Evolutionary conservation across 2,113 vertebrate species (phyloP), one percentile per base, ranked within the genome.

Genomic region (Zingel zingel): DNA sequence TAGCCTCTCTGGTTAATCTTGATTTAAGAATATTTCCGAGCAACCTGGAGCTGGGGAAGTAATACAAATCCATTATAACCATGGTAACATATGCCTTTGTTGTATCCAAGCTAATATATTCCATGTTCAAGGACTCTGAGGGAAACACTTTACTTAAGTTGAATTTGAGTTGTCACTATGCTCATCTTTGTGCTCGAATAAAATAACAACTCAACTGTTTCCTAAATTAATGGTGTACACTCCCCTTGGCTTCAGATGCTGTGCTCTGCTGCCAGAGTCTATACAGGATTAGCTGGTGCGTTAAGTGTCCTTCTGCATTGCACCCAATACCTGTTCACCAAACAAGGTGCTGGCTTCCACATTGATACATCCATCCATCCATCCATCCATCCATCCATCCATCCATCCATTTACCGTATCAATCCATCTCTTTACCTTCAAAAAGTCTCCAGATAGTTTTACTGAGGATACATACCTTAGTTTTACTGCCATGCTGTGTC

Each of bases 241-340:
- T 77, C 67, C 75, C 62, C 18, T 62, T 62, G 19, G 71, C 81
- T 79, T 77, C 57, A 65, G 59, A 59, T 65, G 53, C 39, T 51
- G 67, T 39, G 79, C 81, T 81, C 77, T 43, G 78, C 59, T 87
- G 69, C 68, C 79, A 83, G 77, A 82, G 50, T 87, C 82, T 80
- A 63, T 65, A 74, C 69, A 74, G 67, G 75, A 79, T 88, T 81
- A 85, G 65, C 66, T 81, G 71, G 76, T 68, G 67, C 74, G 79
- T 81, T 30, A 83, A 88, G 12, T 65, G 73, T 84, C 82, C 21
- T 77, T 53, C 77, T 77, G 82, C 23, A 30, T 70, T 77, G 27
- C n/a, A 76, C 59, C 43, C 71, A 58, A 72, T 58, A 76, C 18
- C 23, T 5, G 19, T 64, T 54, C 45, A 67, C 3, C 65, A 58